Evolutionary conservation across 2,797 vertebrate genomes (phyloP).

Genomic region (Acrossocheilus wenchowensis): DNA sequence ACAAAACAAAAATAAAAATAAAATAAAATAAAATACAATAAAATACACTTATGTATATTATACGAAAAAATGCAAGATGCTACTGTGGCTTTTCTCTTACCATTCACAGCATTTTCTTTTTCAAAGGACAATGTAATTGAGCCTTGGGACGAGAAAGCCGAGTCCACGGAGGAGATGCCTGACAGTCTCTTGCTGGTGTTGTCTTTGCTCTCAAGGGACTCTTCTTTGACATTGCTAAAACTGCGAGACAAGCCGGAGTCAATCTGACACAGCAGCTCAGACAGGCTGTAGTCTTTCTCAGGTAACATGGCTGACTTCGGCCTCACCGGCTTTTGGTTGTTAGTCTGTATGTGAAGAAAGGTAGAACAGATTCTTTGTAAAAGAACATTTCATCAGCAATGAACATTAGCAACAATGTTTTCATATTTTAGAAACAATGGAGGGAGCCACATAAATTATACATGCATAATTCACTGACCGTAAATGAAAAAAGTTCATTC

Average conservation of each 20-base stretch:
- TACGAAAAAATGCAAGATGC: background rate
- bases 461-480: background rate
- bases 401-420: background rate
- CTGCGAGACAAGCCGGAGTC: constrained; percentile 92
- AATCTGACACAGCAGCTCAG: constrained; percentile 91
- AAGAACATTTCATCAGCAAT: background rate
- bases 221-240: constrained; percentile 87
- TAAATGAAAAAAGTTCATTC: background rate
- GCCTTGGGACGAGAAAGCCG: constrained; percentile 96
- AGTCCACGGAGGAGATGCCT: constrained; percentile 95
- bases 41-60: background rate
- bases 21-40: background rate
- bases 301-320: constrained; percentile 85
- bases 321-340: constrained; percentile 71
- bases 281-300: constrained; percentile 91
- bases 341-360: constrained; percentile 64
- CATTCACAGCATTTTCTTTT: constrained; percentile 85
- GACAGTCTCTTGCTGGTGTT: constrained; percentile 91
- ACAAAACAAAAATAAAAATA: background rate
- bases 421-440: background rate
- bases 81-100: constrained; percentile 70
- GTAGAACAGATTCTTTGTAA: constrained; percentile 25
- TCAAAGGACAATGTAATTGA: constrained; percentile 95
- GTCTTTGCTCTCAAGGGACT: constrained; percentile 85
- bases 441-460: background rate